Percentiles rank a stretch among this genome's conserved stretches.
Conservation (phyloP, 2,113 vertebrate species). For the Phalacrocorax pelagicus region DNA sequence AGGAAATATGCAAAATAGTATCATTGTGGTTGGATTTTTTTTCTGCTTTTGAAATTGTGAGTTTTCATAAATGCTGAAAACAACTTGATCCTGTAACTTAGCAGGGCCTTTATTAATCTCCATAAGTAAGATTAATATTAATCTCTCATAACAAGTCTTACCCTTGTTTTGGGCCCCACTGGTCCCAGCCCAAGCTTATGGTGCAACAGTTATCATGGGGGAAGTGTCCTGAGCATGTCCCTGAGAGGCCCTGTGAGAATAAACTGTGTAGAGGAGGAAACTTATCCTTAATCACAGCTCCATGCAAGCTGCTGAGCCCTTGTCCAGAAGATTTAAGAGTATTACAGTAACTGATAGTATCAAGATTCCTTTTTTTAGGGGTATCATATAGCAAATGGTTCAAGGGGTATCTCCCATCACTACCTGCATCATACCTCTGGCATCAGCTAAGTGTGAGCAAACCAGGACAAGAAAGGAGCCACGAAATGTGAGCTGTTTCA, state of each 20-base stretch:
- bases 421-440: neutral
- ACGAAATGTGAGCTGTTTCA: neutral
- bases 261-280: neutral
- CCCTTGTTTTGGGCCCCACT: neutral
- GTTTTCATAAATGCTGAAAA: slow-evolving; percentile 8
- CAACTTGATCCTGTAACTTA: neutral
- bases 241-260: neutral
- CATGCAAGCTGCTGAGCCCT: neutral
- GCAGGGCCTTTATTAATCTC: neutral
- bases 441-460: neutral
- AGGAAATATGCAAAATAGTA: neutral
- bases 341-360: neutral
- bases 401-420: neutral
- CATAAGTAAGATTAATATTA: neutral
- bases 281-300: neutral
- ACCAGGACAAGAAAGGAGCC: neutral
- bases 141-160: neutral
- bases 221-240: neutral
- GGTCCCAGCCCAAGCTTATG: neutral
- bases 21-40: neutral
- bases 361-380: neutral
- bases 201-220: neutral
- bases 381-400: neutral
- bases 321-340: neutral
- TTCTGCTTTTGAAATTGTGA: slow-evolving; percentile 18